phyloP scores from a whole-genome alignment of 2,113 vertebrate genomes.

The Malurus cyaneus region DNA sequence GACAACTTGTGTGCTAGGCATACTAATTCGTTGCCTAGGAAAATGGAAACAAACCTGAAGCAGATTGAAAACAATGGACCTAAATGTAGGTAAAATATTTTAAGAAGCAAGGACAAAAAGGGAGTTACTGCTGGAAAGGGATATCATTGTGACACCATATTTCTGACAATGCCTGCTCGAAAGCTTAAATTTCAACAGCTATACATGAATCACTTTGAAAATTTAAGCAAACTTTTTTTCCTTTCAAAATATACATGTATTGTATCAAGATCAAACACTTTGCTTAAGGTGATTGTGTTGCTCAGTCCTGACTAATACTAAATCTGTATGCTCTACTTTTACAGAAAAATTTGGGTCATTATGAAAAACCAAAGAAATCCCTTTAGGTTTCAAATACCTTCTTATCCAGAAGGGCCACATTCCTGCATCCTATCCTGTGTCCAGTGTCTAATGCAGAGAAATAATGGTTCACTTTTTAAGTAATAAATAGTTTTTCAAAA shows the following conservation, averaged over 20 bases:
- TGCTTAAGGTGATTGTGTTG: neutral
- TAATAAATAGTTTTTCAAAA: neutral
- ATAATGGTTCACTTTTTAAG: neutral
- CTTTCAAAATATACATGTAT: neutral
- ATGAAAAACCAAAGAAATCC: neutral
- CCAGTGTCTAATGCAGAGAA: neutral
- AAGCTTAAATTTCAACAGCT: neutral
- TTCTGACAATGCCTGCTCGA: neutral
- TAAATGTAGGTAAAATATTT: neutral
- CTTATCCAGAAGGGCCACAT: neutral
- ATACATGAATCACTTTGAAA: neutral
- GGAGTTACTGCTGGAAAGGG: neutral
- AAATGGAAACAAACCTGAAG: neutral
- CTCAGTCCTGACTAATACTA: neutral
- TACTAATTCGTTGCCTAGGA: neutral
- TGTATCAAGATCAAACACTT: neutral
- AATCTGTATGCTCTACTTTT: neutral
- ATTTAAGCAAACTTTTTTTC: neutral
- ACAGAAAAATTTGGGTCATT: slow-evolving; percentile 15
- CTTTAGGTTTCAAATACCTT: neutral
- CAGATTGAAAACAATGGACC: neutral
- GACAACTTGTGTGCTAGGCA: neutral
- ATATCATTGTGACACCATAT: neutral
- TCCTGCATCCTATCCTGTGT: neutral
- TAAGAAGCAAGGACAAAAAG: neutral